phyloP scores from a whole-genome alignment of 2,888 invertebrate genomes.

The Sphaerophoria rueppellii region DNA sequence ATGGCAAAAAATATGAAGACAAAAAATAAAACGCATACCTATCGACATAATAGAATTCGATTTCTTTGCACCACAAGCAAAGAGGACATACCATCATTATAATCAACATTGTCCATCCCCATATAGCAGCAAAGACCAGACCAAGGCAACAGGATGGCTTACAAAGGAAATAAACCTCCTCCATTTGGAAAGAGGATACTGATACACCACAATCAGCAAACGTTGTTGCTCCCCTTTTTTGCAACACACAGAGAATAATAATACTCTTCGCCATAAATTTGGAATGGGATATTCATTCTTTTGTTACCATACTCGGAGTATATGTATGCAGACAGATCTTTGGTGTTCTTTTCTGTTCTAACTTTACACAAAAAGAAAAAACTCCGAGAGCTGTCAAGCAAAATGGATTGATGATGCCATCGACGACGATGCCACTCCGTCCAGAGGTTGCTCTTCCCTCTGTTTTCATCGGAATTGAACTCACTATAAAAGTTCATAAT shows the following conservation, averaged over 20 bases:
- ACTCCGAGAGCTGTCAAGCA: conserved; percentile 56
- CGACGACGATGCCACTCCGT: not conserved
- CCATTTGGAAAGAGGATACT: conserved; percentile 45
- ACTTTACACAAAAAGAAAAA: conserved; percentile 14
- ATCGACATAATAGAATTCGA: conserved; percentile 32
- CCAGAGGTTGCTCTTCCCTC: no score
- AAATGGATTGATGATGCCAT: conserved; percentile 71
- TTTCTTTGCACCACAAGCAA: conserved; percentile 21
- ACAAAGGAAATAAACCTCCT: conserved; percentile 67
- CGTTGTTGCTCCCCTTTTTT: conserved; percentile 25
- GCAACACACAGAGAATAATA: conserved; percentile 17
- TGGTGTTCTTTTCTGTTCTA: conserved; percentile 10
- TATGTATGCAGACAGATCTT: not conserved
- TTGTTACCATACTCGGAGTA: conserved; percentile 34
- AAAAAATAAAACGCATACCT: no score
- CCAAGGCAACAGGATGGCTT: conserved; percentile 40
- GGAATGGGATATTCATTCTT: conserved; percentile 29
- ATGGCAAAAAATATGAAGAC: conserved; percentile 2
- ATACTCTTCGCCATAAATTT: conserved; percentile 57
- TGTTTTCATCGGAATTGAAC: not conserved
- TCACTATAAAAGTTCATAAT: conserved; percentile 22
- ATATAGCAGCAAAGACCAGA: no score
- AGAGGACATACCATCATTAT: conserved; percentile 42
- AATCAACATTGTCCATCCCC: conserved; percentile 36
- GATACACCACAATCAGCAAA: conserved; percentile 20